A percentile compares a stretch with the other conserved stretches of the same genome.
Conservation (phyloP, 2,113 vertebrate species). For the Anser brachyrhynchus region DNA sequence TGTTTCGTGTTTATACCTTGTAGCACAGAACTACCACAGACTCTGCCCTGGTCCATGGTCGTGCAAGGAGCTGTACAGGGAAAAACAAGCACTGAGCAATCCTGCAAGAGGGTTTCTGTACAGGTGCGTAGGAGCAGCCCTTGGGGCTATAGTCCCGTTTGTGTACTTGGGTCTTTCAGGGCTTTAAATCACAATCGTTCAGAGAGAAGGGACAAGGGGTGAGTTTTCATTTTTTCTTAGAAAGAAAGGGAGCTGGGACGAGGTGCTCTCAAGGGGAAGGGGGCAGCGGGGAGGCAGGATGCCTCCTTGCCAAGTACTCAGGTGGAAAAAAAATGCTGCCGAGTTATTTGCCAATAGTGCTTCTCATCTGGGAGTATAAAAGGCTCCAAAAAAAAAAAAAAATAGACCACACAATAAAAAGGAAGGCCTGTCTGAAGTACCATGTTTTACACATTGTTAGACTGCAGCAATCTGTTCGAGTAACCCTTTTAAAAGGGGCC, state of each 20-base stretch:
- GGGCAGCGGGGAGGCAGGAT: background rate
- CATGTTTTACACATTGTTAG: conserved; percentile 17
- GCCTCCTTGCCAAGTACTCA: background rate
- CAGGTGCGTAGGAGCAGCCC: background rate
- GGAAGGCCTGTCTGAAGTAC: conserved; percentile 35
- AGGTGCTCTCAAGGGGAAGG: background rate
- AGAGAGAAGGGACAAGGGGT: background rate
- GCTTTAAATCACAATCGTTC: background rate
- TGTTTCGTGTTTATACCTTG: background rate
- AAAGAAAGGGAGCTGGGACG: background rate
- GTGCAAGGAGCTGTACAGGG: background rate
- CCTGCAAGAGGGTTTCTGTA: fast-evolving
- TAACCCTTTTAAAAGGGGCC: conserved; percentile 55
- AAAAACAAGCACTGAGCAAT: background rate
- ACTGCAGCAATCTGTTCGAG: conserved; percentile 30
- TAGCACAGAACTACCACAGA: no score
- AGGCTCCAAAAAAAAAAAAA: background rate
- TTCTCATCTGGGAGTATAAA: conserved; percentile 10
- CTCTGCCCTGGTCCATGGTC: fast-evolving
- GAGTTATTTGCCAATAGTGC: background rate
- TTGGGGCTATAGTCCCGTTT: fast-evolving
- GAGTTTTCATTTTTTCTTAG: background rate
- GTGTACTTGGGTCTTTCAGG: background rate
- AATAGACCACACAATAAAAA: conserved; percentile 25
- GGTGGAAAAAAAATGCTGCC: background rate